A percentile compares a stretch with the other conserved stretches of the same genome.
phyloP scores from a whole-genome alignment of 2,888 invertebrate species.

The Podabrus alpinus region DNA sequence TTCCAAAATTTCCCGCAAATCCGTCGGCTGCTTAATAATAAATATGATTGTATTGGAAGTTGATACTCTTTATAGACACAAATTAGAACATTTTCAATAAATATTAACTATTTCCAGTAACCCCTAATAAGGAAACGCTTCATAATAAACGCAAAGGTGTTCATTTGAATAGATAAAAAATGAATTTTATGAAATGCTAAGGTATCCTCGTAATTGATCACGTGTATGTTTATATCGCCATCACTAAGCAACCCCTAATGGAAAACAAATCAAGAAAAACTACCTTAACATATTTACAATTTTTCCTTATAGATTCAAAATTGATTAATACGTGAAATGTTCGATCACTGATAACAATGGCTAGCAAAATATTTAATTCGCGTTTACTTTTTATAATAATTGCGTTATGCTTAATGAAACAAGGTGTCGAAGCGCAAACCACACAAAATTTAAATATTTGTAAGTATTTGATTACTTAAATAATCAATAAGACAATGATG shows the following conservation, averaged over 20 bases:
- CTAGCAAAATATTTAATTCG: not conserved
- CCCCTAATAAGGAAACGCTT: too few species aligned
- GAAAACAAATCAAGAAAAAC: slow-evolving; percentile 1
- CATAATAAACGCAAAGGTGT: not conserved
- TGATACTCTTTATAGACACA: not conserved
- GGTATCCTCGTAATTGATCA: slow-evolving; percentile 36
- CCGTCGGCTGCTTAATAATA: too few species aligned
- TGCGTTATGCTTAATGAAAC: not conserved
- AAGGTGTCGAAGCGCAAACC: slow-evolving; percentile 57
- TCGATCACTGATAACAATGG: slow-evolving; percentile 6
- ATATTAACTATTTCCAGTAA: not conserved
- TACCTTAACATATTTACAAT: not conserved
- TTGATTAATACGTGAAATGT: not conserved
- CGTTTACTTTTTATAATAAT: slow-evolving; percentile 12
- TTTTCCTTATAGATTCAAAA: slow-evolving; percentile 1
- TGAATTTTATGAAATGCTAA: not conserved
- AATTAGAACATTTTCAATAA: not conserved
- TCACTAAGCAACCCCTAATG: slow-evolving; percentile 39
- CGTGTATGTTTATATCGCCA: slow-evolving; percentile 40
- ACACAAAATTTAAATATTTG: slow-evolving; percentile 75
- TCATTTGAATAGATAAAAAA: not conserved
- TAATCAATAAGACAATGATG: not conserved
- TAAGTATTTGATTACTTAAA: slow-evolving; percentile 57
- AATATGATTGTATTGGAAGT: not conserved
- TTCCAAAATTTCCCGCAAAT: too few species aligned